Conservation (phyloP, 2,888 invertebrate species). For the Rotaria sp. region DNA sequence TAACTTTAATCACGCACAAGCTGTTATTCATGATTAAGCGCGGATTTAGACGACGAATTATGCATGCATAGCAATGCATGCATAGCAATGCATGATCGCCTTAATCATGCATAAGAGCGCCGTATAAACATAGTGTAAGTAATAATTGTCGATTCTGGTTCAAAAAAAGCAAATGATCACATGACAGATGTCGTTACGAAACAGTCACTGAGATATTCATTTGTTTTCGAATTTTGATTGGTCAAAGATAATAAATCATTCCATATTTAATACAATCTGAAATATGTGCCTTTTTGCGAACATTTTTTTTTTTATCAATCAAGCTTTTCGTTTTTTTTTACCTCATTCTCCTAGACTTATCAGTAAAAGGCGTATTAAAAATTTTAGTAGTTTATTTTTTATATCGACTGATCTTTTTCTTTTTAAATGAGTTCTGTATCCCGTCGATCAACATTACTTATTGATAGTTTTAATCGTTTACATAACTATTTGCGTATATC, state of each 20-base stretch:
- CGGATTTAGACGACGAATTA: too few species aligned
- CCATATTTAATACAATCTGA: neutral
- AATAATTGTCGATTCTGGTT: too few species aligned
- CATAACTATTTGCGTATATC: constrained; percentile 92
- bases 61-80: too few species aligned
- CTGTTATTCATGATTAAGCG: too few species aligned
- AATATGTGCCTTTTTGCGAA: neutral
- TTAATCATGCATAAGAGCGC: too few species aligned
- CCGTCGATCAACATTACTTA: neutral
- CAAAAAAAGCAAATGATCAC: too few species aligned
- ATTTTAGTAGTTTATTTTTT: neutral
- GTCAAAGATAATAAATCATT: neutral
- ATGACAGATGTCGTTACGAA: neutral
- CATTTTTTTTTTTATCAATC: neutral
- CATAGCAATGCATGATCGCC: too few species aligned
- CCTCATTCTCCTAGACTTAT: neutral
- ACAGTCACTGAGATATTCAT: neutral
- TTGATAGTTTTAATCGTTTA: constrained; percentile 74
- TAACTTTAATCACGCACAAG: too few species aligned
- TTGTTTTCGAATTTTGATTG: neutral
- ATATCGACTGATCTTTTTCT: neutral
- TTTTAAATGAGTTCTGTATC: neutral
- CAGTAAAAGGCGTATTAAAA: too few species aligned
- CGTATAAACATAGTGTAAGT: too few species aligned
- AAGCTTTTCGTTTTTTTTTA: neutral